These are phyloP conservation scores for Bos taurus DNA, from an alignment of 2,113 vertebrate genomes.

Conservation along the genomic window DNA sequence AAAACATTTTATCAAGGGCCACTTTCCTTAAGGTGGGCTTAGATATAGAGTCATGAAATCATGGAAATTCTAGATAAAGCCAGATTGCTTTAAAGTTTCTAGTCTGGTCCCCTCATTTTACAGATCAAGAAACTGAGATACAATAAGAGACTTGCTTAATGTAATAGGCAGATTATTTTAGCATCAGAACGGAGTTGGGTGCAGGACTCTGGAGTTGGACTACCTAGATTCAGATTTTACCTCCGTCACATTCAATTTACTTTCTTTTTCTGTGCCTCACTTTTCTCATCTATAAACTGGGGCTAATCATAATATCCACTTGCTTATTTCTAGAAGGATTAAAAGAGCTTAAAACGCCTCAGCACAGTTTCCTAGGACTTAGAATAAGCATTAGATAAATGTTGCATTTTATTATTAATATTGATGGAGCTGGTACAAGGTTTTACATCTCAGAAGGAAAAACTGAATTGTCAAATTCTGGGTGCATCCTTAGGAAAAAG, in stretches of 20 bases:
- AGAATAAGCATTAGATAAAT: not conserved
- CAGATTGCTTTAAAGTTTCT: not conserved
- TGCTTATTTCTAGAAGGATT: not conserved
- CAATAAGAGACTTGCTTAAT: not conserved
- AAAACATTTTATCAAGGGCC: not conserved
- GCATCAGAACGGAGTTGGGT: not conserved
- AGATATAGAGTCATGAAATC: not conserved
- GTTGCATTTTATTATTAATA: not conserved
- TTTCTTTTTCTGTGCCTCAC: not conserved
- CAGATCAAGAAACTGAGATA: not conserved
- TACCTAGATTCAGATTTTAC: not conserved
- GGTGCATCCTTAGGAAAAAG: not conserved
- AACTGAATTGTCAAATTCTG: not conserved
- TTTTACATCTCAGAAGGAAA: not conserved
- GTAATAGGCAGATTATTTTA: not conserved
- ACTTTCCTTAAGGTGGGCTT: not conserved
- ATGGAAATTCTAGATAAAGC: not conserved
- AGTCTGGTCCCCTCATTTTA: not conserved
- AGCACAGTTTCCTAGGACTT: not conserved
- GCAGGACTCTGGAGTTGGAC: not conserved
- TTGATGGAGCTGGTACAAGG: not conserved
- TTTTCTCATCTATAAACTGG: slow-evolving; percentile 4
- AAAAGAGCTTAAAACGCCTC: not conserved
- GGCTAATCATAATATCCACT: not conserved
- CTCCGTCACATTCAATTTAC: not conserved